phyloP scores from a whole-genome alignment of 2,797 vertebrate species.

The Notolabrus celidotus region DNA sequence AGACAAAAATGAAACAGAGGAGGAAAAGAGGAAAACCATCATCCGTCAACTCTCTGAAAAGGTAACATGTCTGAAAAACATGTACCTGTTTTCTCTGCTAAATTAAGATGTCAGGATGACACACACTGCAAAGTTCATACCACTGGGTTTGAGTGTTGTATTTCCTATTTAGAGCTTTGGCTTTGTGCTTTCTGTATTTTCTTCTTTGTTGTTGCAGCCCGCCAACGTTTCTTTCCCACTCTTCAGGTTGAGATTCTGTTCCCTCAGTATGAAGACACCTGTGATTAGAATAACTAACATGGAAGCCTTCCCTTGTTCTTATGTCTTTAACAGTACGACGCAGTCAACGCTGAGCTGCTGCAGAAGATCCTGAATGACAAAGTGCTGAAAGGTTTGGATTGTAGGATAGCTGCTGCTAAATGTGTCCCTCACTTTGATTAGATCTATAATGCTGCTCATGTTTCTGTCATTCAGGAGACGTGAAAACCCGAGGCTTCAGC shows the following conservation, averaged over 20 bases:
- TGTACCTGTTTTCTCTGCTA: too few species aligned
- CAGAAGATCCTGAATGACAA: slow-evolving; percentile 69
- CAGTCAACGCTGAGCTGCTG: slow-evolving; percentile 77
- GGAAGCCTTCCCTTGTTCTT: background rate
- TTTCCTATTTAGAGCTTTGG: too few species aligned
- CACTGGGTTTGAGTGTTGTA: too few species aligned
- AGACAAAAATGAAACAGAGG: rapidly evolving
- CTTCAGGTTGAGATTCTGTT: too few species aligned
- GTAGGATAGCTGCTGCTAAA: too few species aligned
- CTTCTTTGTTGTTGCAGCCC: too few species aligned
- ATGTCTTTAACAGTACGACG: slow-evolving; percentile 64
- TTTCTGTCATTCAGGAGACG: slow-evolving; percentile 60
- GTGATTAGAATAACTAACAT: too few species aligned
- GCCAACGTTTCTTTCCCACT: too few species aligned
- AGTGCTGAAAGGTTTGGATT: slow-evolving; percentile 64
- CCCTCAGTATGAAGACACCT: too few species aligned
- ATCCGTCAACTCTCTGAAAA: slow-evolving; percentile 65
- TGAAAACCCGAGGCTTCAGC: slow-evolving; percentile 81
- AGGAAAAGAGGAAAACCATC: slow-evolving; percentile 1
- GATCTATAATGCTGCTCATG: background rate
- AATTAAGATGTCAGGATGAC: too few species aligned
- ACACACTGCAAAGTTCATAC: too few species aligned
- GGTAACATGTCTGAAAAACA: slow-evolving; percentile 42
- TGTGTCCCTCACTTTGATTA: background rate
- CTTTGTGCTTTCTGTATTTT: too few species aligned